Conservation (phyloP, 2,797 vertebrate species). For the Mycteria americana region DNA sequence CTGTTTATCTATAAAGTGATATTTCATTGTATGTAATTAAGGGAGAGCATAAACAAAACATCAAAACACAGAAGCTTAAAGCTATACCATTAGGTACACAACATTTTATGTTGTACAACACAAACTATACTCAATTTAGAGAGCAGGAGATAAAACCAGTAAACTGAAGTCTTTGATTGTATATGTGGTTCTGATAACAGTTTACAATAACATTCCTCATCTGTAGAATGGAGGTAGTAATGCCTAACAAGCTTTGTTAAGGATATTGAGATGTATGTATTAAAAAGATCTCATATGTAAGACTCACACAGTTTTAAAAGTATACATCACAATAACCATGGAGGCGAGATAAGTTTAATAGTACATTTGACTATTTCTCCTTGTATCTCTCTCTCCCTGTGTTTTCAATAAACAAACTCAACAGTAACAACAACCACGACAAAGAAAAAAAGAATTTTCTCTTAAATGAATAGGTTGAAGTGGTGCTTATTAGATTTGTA, state of each 20-base stretch:
- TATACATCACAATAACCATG: neutral
- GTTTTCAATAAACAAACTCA: neutral
- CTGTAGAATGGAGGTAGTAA: neutral
- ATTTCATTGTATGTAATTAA: conserved; percentile 8
- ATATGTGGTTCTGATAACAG: neutral
- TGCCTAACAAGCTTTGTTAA: neutral
- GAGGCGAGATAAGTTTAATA: neutral
- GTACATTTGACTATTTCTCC: neutral
- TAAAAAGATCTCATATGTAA: neutral
- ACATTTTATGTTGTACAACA: neutral
- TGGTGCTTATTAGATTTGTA: neutral
- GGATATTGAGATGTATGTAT: neutral
- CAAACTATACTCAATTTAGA: neutral
- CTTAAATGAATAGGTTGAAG: neutral
- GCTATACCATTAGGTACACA: neutral
- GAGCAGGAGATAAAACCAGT: neutral
- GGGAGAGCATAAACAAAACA: neutral
- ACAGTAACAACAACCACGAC: neutral
- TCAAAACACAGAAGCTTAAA: neutral
- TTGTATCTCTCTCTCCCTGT: neutral
- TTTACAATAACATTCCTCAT: neutral
- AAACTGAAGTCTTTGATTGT: neutral
- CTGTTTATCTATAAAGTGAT: neutral
- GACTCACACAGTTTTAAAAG: neutral
- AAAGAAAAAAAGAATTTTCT: neutral